Percentiles rank a stretch among this genome's conserved stretches.
Evolutionary conservation across 2,113 vertebrate species (phyloP).

Genomic region (Cavia aperea): DNA sequence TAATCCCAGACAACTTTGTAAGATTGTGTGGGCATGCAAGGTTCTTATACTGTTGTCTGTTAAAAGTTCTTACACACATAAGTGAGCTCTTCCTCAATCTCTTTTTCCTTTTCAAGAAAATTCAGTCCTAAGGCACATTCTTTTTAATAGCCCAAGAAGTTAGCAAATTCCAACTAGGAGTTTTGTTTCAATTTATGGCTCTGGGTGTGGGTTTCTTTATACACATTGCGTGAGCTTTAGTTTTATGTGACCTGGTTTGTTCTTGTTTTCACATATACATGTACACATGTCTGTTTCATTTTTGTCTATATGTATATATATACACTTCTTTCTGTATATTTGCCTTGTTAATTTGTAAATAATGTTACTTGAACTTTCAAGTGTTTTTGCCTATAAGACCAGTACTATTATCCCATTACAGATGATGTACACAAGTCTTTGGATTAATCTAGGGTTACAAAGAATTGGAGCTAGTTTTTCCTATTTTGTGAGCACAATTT

Average conservation of each 20-base stretch:
- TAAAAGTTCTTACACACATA: not conserved
- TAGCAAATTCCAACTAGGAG: not conserved
- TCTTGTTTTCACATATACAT: not conserved
- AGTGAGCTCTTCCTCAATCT: not conserved
- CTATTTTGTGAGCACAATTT: not conserved
- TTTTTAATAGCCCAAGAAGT: not conserved
- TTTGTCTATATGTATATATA: not conserved
- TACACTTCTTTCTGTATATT: not conserved
- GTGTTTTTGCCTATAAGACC: not conserved
- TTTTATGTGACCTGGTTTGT: slow-evolving; percentile 1
- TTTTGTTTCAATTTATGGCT: not conserved
- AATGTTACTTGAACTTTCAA: not conserved
- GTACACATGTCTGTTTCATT: not conserved
- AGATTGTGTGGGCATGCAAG: not conserved
- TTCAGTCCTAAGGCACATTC: not conserved
- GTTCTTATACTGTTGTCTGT: slow-evolving; percentile 3
- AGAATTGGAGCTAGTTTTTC: not conserved
- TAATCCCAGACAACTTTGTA: not conserved
- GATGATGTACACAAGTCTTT: not conserved
- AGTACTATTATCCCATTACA: not conserved
- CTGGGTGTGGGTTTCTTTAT: not conserved
- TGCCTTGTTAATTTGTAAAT: not conserved
- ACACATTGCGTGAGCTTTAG: not conserved
- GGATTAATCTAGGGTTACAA: not conserved
- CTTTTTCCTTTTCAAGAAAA: not conserved